These are phyloP conservation scores for Acrobasis suavella DNA, from an alignment of 2,888 invertebrate genomes.

Conservation along the genomic window DNA sequence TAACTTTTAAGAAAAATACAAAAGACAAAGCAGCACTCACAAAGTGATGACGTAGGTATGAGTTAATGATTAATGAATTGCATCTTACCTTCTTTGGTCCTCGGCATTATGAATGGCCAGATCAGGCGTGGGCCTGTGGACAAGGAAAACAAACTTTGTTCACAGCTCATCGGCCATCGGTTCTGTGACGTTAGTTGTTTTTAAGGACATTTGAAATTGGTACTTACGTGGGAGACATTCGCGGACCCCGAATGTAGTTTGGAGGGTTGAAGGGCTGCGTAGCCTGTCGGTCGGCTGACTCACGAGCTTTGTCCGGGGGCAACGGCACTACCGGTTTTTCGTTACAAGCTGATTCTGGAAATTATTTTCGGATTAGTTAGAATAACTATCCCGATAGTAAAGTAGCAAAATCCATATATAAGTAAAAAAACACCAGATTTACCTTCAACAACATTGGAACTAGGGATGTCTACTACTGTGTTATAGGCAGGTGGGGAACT, in stretches of 20 bases:
- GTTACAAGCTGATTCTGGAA: conserved; percentile 1
- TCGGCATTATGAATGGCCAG: background rate
- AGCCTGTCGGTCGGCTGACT: conserved; percentile 34
- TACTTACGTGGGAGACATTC: conserved; percentile 7
- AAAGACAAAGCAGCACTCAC: background rate
- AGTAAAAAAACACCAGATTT: background rate
- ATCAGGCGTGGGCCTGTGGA: background rate
- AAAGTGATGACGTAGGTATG: too few relatives aligned
- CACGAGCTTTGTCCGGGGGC: background rate
- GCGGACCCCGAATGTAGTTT: conserved; percentile 34
- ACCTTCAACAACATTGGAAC: conserved; percentile 14
- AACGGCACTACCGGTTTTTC: background rate
- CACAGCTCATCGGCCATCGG: background rate
- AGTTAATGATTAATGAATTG: background rate
- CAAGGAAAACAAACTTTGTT: background rate
- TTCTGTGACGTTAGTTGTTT: too few relatives aligned
- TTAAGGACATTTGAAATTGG: background rate
- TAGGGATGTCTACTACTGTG: conserved; percentile 37
- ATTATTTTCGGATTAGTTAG: too few relatives aligned
- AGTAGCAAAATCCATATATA: background rate
- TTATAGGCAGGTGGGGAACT: conserved; percentile 37
- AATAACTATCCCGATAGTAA: too few relatives aligned
- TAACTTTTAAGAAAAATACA: background rate
- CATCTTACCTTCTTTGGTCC: background rate
- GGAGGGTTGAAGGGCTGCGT: conserved; percentile 39